Evolutionary conservation across 1,140 invertebrate genomes (phyloP), one percentile per base, ranked within the genome.

Genomic region (Saccostrea glomerata): DNA sequence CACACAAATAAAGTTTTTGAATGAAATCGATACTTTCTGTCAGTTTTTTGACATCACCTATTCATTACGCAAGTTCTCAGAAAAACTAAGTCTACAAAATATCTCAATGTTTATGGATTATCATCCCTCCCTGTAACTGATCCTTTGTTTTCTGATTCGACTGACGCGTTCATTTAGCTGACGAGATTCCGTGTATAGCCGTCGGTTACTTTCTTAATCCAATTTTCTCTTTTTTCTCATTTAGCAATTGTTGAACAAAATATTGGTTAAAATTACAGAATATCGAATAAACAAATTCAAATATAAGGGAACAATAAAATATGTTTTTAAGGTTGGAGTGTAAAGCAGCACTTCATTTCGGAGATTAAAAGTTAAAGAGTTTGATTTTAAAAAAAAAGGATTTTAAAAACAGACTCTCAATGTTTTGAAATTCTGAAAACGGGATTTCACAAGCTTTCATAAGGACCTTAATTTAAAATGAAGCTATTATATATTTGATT

Each of bases 21-120:
- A 36, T 36, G 70, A 77, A 77, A 77, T 77, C 70, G 70, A 77
- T 77, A 15, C 3, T 77, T 36, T 30, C 9, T 77, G 70, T 30
- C 23, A 15, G 13, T 25, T 77, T 77, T 77, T 30, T 77, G 70
- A 77, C 70, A 54, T 84, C 82, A 84, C 12, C 47, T 36, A 84
- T 56, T 84, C 11, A 84, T 84, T 55, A 84, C 55, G 47, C 25
- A 84, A 56, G n/a, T 54, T 54, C 15, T 25, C n/a, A 55, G 47
- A 15, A 17, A 84, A 13, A 36, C 6, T 47, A 25, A 54, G 30
- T 54, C n/a, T 17, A 84, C 23, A 84, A 55, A 84, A 55, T 84
- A 23, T 20, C 40, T 56, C 13, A 12, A 84, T 15, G 25, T 20
- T 55, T 54, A 36, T 30, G 40, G 25, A 15, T 12, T 13, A 84